Evolutionary conservation across 2,113 vertebrate genomes (phyloP), one percentile per base, ranked within the genome.

Genomic region (Furnarius figulus): DNA sequence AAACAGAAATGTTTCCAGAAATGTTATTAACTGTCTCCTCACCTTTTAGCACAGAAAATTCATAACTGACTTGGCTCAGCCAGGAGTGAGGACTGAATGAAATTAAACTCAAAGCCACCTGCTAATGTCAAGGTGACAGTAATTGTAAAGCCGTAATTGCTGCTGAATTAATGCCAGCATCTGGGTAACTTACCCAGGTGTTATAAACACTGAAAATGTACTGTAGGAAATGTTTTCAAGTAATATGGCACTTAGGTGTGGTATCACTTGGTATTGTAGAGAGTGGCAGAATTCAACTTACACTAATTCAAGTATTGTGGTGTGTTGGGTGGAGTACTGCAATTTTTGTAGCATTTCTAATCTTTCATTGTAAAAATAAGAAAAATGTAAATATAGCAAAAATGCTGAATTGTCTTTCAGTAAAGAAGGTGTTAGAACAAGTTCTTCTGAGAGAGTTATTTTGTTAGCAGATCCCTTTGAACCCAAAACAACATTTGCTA

Each of bases 391-490:
- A 66, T 27, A 66, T 23, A 67, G 24, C 33, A 92, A 75, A 87
- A 92, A 39, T 71, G 7, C 28, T 72, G 25, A 17, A 8, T 91
- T 77, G 22, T 85, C 39, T 88, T 86, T 73, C 46, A 53, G 65
- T 2, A 10, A 70, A 82, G 40, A 92, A 76, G 47, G 3, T 72
- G 67, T 90, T 90, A 90, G 46, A 83, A 61, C 59, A 68, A 91
- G 35, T 55, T 68, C 44, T 84, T 95, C 80, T 52, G 77, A 94
- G 66, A 85, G 81, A 94, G 39, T 42, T 92, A 90, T 95, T 66
- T 71, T 94, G 73, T 71, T 93, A 80, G 90, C 74, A 63, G 50
- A 87, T 84, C 19, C 5, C 87, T 96, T 96, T 85, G 95, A 92
- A 89, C 74, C 49, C 72, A 94, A 87, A 81, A 96, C 49, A 89